These are phyloP conservation scores for Clarias batrachus DNA, from an alignment of 2,113 vertebrate species.

Conservation along the genomic window DNA sequence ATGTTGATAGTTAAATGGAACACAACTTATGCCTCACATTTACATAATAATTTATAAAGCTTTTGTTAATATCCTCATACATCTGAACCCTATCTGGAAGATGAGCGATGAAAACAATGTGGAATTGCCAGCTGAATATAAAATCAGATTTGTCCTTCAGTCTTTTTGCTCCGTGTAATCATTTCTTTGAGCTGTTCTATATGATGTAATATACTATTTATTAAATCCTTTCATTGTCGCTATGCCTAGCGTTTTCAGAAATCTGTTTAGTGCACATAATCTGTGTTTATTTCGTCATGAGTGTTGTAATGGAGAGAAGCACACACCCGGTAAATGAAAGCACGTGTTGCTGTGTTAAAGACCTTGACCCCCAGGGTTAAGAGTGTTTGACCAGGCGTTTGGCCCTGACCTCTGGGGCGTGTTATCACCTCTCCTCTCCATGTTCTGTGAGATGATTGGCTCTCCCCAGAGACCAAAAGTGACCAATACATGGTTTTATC, in stretches of 20 bases:
- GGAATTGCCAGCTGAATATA: neutral
- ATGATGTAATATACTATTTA: neutral
- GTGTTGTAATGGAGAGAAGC: neutral
- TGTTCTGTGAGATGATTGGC: constrained; percentile 84
- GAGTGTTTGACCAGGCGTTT: constrained; percentile 90
- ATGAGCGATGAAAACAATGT: neutral
- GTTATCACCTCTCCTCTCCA: constrained; percentile 87
- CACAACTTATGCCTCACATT: neutral
- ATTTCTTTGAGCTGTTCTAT: neutral
- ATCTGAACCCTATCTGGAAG: neutral
- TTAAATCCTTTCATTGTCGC: neutral
- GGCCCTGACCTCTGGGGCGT: constrained; percentile 92
- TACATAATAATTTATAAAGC: neutral
- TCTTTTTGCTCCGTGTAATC: neutral
- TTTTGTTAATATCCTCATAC: constrained; percentile 3
- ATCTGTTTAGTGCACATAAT: neutral
- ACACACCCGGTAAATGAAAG: constrained; percentile 72
- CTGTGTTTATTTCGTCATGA: neutral
- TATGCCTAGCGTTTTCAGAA: neutral
- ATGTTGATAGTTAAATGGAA: neutral
- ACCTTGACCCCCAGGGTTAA: constrained; percentile 93
- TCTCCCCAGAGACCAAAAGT: constrained; percentile 76
- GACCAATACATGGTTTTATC: constrained; percentile 25
- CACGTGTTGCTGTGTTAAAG: constrained; percentile 79
- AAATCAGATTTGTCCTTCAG: neutral